Base-by-base conservation (phyloP, 2,888 invertebrate genomes). In the Cheilosia impressa region DNA sequence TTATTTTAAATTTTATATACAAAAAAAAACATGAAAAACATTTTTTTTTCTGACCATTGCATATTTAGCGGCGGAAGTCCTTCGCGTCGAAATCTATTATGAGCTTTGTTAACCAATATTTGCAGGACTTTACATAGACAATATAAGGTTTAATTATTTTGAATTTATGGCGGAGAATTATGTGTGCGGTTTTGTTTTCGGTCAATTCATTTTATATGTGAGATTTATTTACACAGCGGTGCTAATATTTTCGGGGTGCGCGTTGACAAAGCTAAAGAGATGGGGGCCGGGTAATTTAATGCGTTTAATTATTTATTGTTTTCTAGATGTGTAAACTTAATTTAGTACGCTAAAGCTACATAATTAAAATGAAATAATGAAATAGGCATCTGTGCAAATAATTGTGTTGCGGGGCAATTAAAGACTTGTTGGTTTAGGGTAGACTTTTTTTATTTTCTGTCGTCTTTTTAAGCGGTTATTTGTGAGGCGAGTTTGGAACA, bases 141-240 rank as follows among this genome's bases (percentile, higher is more conserved):
- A 38, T 17, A 52, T 19, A 58, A 19, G 19, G 38, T 58, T 34
- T 58, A 58, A 58, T 58, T 58, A 58, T 58, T 58, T 58, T 38
- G 57, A 58, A 58, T 58, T 58, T 58, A 34, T 58, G 57, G 38
- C n/a, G 27, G 27, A 17, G 38, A 58, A 34, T 58, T 58, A 38
- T 58, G 19, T 19, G 17, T 15, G 31, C 31, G 34, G 57, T 31
- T n/a, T n/a, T 34, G 17, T 24, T 57, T 57, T 57, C 6, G 27
- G 57, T 15, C 34, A 17, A 58, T 58, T 58, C 34, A 58, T 38
- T 58, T 27, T 58, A 10, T 58, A 34, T 24, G 2, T n/a, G 13
- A 38, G 10, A 58, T 58, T 58, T 58, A 38, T 58, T 58, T 27
- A 34, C n/a, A 57, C 13, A 52, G 13, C 15, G 52, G 22, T 27